Base-by-base conservation (phyloP, 2,113 vertebrate genomes). In the Capricornis sumatraensis region DNA sequence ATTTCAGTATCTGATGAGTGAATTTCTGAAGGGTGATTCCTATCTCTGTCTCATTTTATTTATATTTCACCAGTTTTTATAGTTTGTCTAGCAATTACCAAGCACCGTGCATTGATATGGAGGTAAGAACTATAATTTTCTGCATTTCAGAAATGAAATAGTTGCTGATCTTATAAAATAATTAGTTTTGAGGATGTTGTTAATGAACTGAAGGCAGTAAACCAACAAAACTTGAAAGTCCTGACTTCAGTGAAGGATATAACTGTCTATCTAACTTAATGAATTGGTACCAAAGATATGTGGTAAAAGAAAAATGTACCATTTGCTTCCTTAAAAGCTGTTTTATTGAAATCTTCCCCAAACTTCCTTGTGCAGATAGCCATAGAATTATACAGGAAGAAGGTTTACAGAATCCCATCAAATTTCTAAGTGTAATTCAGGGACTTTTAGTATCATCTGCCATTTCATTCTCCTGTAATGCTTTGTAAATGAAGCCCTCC, bases 111-210 rank as follows among this genome's bases (percentile, higher is more conserved):
- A n/a, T 60, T 85, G n/a, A 47, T 57, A 53, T 2, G 27, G 14
- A 89, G 4, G 13, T 50, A 40, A 95, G 50, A 96, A 55, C 43
- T 94, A 58, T 58, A 13, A 60, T 88, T 95, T 74, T 64, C 82
- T 89, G 60, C 36, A 53, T 83, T 91, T 96, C 60, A 89, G 83
- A 95, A 92, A 84, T 96, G 43, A 96, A 43, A 33, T 78, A 11
- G 13, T 40, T 88, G 86, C 10, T 21, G 30, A 81, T 81, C 45
- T 53, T 36, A 2, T 90, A 33, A 90, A 92, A 79, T 23, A 74
- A 81, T 50, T 28, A 40, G 25, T 97, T 96, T 64, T 7, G 14
- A 47, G 25, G 19, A 84, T 89, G 47, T 21, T 89, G 19, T 7
- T 84, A 62, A 87, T 84, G 40, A 83, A 93, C 23, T 12, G 36